These are phyloP conservation scores for Lordiphosa mommai DNA, from an alignment of 1,140 invertebrate genomes.

Conservation along the genomic window DNA sequence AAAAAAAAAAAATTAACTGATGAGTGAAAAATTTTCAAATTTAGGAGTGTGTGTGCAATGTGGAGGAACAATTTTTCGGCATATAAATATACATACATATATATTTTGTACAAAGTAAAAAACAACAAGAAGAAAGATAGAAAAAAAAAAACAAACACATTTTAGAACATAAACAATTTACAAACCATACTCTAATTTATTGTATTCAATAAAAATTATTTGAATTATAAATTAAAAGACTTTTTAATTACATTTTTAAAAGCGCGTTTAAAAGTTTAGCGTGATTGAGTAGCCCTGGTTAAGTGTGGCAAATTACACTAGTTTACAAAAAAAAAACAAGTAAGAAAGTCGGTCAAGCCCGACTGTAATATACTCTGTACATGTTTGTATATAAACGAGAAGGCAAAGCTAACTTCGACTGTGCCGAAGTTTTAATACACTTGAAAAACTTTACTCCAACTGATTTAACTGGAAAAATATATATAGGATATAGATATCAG, in stretches of 20 bases:
- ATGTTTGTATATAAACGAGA: too few relatives aligned
- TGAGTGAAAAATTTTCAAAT: constrained; percentile 57
- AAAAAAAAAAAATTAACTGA: constrained; percentile 27
- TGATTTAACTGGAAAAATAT: too few relatives aligned
- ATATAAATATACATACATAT: constrained; percentile 37
- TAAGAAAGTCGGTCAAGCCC: too few relatives aligned
- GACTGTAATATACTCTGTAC: too few relatives aligned
- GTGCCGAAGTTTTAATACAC: too few relatives aligned
- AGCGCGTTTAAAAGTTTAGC: too few relatives aligned
- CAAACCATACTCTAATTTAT: constrained; percentile 72
- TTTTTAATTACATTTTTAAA: too few relatives aligned
- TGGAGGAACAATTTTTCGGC: constrained; percentile 73
- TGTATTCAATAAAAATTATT: constrained; percentile 73
- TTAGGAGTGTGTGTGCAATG: constrained; percentile 49
- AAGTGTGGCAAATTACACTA: not conserved
- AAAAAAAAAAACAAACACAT: constrained; percentile 29
- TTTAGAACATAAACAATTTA: constrained; percentile 65
- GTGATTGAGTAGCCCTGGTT: not conserved
- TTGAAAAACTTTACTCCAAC: too few relatives aligned
- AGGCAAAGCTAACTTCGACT: too few relatives aligned
- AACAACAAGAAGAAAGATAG: too few relatives aligned
- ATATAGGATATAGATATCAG: too few relatives aligned
- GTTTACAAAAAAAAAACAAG: too few relatives aligned
- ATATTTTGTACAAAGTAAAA: constrained; percentile 75
- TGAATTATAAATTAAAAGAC: constrained; percentile 34